phyloP scores from a whole-genome alignment of 2,113 vertebrate genomes.

The Merops nubicus region DNA sequence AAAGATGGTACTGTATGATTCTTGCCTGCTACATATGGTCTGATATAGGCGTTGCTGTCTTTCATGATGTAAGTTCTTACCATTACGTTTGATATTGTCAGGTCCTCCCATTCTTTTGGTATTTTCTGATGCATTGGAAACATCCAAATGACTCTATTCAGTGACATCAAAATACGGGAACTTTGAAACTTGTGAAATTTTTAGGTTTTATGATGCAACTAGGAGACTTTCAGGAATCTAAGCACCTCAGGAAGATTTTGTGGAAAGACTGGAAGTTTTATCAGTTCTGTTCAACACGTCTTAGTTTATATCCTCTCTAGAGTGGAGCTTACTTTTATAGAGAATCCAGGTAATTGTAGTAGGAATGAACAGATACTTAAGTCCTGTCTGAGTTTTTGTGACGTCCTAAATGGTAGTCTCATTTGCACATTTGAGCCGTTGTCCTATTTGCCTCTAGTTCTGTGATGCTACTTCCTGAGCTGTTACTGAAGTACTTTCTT shows the following conservation, averaged over 20 bases:
- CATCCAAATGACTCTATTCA: neutral
- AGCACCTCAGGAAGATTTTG: neutral
- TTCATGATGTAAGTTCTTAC: neutral
- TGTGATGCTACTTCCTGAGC: neutral
- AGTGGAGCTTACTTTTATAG: neutral
- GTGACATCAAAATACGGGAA: neutral
- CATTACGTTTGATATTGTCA: neutral
- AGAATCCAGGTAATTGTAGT: neutral
- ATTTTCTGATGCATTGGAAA: neutral
- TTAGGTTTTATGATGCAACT: neutral
- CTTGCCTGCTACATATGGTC: neutral
- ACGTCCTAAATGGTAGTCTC: neutral
- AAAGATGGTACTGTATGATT: neutral
- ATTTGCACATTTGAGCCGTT: neutral
- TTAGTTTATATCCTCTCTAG: neutral
- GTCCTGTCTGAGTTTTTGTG: neutral
- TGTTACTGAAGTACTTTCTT: accelerated
- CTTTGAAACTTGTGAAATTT: neutral
- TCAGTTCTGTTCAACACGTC: neutral
- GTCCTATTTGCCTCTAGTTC: neutral
- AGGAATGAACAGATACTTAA: neutral
- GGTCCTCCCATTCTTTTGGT: neutral
- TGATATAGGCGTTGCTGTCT: accelerated
- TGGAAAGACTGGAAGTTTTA: neutral
- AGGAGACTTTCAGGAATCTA: neutral